Conservation (phyloP, 1,140 invertebrate species). For the Bombus polaris region DNA sequence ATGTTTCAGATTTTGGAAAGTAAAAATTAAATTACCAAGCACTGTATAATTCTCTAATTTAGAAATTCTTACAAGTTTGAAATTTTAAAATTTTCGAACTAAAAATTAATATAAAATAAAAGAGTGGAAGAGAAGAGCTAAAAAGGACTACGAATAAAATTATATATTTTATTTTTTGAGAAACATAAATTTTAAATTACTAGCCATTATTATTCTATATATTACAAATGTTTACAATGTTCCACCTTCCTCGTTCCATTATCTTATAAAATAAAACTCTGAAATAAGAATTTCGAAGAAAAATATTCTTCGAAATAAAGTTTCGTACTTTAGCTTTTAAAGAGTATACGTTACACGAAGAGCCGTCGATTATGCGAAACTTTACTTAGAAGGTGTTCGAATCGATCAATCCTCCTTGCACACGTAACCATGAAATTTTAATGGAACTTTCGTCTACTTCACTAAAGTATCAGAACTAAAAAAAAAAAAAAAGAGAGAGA, state of each 20-base stretch:
- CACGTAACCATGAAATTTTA: conserved; percentile 14
- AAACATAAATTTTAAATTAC: too few species aligned
- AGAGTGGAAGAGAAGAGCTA: too few species aligned
- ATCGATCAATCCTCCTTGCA: conserved; percentile 15
- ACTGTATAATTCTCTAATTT: too few species aligned
- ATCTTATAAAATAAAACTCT: not conserved
- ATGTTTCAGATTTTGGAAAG: too few species aligned
- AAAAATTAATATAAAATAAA: not conserved
- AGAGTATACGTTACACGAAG: not conserved
- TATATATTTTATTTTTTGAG: too few species aligned
- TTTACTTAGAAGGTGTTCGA: not conserved
- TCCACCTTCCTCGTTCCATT: not conserved
- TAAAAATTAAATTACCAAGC: too few species aligned
- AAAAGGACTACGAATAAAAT: too few species aligned
- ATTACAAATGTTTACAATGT: too few species aligned
- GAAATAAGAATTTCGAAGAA: not conserved
- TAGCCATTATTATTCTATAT: too few species aligned
- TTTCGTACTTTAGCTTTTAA: conserved; percentile 9
- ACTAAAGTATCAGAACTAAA: not conserved
- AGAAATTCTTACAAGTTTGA: too few species aligned
- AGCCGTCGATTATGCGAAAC: not conserved
- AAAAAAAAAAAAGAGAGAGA: not conserved
- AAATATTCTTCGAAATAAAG: not conserved
- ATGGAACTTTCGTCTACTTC: not conserved
- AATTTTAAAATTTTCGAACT: not conserved